Evolutionary conservation across 2,888 invertebrate genomes (phyloP), one percentile per base, ranked within the genome.

Genomic region (Parascotia fuliginaria): DNA sequence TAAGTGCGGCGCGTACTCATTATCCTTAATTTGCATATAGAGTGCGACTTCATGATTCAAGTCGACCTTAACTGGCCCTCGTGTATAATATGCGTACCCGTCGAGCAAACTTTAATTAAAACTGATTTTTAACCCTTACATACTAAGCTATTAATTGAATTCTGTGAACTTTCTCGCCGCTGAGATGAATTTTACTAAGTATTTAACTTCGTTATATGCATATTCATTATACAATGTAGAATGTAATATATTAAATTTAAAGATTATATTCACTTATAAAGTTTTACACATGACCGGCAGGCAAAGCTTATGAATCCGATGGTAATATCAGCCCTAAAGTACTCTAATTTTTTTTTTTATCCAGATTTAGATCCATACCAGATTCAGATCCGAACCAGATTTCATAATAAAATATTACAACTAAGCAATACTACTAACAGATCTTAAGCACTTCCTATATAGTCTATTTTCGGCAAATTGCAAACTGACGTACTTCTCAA

Each of bases 1-100:
- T 51, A 44, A 50, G 59, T 55, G 50, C 57, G 46, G 51, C 59
- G 42, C 11, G 45, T 60, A 42, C 63, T 70, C 57, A 71, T 75
- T 74, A 72, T 59, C 48, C 44, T 65, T 61, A 66, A 74, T 78
- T 77, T 78, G 66, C 75, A 78, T 78, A 73, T 55, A 69, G 55
- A 76, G 72, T 68, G 68, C 43, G 32, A 53, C 60, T 63, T 51
- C 56, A 58, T 64, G 63, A 65, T 68, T 43, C 53, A 49, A 55
- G 60, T 47, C 64, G 50, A 48, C 67, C 59, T 54, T 33, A 57
- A 43, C 43, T 46, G 34, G 41, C 64, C 59, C 65, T 48, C 32
- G 55, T 58, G 61, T 63, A 14, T 48, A 63, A 51, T 49, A 57
- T 31, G 38, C 47, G 51, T 50, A 52, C 52, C 43, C 41, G 29